Evolutionary conservation across 2,888 invertebrate genomes (phyloP), one percentile per base, ranked within the genome.

Genomic region (Drosophila quasianomalipes): DNA sequence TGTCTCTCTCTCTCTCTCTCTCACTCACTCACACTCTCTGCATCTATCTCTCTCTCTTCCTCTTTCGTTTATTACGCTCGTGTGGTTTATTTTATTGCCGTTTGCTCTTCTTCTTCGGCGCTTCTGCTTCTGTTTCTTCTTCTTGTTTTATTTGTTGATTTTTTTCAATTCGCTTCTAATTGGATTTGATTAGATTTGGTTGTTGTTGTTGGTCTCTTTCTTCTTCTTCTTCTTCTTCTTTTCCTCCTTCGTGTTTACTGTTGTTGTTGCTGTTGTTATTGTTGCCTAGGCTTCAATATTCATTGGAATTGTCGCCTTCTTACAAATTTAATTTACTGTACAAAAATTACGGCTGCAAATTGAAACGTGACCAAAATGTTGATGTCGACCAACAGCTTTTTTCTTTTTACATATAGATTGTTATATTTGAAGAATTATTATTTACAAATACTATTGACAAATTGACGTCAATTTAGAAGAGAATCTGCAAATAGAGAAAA

Each of bases 401-500:
- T 1, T 47, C 3, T 47, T 47, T 26, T 65, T 66, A 30, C 47
- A 49, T 67, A 22, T 49, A 49, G 28, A 68, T 53, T 68, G 47
- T 57, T 57, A 68, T 44, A 37, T 28, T 61, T 73, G 51, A 51
- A 67, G 39, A 57, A 58, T 68, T 70, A 64, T 61, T 59, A 67
- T 66, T 64, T 69, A 70, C 67, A 81, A 37, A 53, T 81, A 64
- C 52, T 70, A 70, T 76, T 68, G 59, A 82, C 79, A 66, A 66
- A 85, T 67, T 82, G 47, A 71, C 73, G 73, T 76, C 79, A 83
- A 86, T 79, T 78, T 70, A 91, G 86, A 81, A 76, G 74, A 76
- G 84, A 85, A 86, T 86, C 87, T 88, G 91, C 35, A 91, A 91
- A 14, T 19, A 75, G 47, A 89, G 39, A 22, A 60, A 7, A 22